These are phyloP conservation scores for Anastrepha ludens DNA, from an alignment of 1,140 invertebrate species.

Conservation along the genomic window DNA sequence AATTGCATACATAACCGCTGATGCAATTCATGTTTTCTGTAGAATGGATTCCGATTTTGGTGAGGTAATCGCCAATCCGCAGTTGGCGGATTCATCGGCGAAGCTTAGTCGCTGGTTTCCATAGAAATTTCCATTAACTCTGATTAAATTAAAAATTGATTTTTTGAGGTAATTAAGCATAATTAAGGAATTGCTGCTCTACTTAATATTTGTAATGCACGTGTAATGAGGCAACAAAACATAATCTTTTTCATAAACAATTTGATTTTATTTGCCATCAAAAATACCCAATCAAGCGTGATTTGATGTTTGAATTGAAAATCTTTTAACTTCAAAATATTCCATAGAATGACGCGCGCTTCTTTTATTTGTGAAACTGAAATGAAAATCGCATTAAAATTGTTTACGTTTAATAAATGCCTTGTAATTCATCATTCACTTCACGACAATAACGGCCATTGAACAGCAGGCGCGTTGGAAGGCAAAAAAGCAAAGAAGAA, in stretches of 20 bases:
- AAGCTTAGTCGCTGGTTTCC: no score
- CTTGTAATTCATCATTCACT: constrained; percentile 44
- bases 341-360: background rate
- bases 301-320: background rate
- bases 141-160: no score
- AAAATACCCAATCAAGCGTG: background rate
- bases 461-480: background rate
- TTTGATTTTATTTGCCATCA: background rate
- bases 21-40: no score
- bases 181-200: no score
- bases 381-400: constrained; percentile 33
- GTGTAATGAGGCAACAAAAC: background rate
- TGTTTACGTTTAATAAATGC: constrained; percentile 44
- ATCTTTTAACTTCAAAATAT: background rate
- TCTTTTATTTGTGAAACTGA: background rate
- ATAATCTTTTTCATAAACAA: background rate
- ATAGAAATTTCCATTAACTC: no score
- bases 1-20: no score
- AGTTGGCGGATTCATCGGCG: no score
- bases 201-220: no score
- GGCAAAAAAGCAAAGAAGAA: background rate
- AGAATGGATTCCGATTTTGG: no score
- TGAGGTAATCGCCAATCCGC: no score
- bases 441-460: background rate
- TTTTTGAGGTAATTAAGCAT: no score